Evolutionary conservation across 1,140 invertebrate genomes (phyloP), one percentile per base, ranked within the genome.

Genomic region (Tetranychus urticae): DNA sequence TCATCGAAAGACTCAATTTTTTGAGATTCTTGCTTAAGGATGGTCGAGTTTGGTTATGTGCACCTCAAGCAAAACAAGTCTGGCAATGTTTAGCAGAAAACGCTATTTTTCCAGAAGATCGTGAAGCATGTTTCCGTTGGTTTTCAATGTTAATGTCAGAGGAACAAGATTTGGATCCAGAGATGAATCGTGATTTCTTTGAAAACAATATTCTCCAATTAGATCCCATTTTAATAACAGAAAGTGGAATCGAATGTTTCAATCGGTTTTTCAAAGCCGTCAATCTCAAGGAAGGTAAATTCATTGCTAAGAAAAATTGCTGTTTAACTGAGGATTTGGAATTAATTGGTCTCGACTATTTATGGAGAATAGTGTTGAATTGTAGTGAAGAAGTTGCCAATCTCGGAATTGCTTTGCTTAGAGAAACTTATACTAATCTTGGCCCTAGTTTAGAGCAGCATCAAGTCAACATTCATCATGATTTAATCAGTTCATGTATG

Each of bases 61-160:
- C 88, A 34, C 86, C 90, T 70, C 91, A 96, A 77, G 91, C 91
- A 2, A 88, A 90, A 71, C 86, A 92, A 72, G 93, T 97, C 65
- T 97, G 93, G 93, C 82, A 88, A 66, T 93, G 88, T 72, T 76
- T 97, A 55, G 89, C 90, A 13, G 89, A 94, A 71, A 84, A 83
- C 69, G 88, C 89, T 7, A 88, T 91, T 1, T 93, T 91, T 72
- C 74, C 82, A 3, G 82, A 82, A 3, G 93, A 97, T 73, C 78
- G 91, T 50, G 92, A 97, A 73, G 86, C 89, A 3, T 97, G 92
- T 74, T 97, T 97, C 74, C 88, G 90, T 68, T 97, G 92, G 92
- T 97, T 97, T 75, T 89, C 89, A 4, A 62, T 74, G 75, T 74
- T 96, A 58, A 96, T 96, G 90, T 88, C 88, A 4, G 90, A 96